A percentile compares a stretch with the other conserved stretches of the same genome.
Evolutionary conservation across 1,140 invertebrate genomes (phyloP).

Genomic region (Lepidurus packardi): DNA sequence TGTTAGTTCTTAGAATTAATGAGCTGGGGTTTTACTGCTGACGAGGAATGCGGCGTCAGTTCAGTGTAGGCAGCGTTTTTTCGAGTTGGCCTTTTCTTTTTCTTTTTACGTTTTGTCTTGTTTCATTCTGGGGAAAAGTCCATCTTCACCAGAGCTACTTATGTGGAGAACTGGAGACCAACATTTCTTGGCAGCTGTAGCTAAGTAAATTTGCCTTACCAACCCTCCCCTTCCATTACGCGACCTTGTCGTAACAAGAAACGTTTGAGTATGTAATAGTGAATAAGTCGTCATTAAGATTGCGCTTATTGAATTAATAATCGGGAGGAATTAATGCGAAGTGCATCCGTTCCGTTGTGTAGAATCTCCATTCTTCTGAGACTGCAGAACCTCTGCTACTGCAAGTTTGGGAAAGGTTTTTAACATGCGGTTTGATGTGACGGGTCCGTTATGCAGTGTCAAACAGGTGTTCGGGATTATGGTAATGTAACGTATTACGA

Average conservation of each 20-base stretch:
- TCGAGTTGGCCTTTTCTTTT: background rate
- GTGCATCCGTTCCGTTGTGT: no score
- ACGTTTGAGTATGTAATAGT: background rate
- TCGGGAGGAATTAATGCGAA: background rate
- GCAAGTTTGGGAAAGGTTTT: background rate
- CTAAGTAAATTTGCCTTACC: background rate
- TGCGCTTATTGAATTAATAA: background rate
- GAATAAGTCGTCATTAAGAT: background rate
- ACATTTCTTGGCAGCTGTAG: conserved; percentile 8
- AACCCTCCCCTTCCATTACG: background rate
- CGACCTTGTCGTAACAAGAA: background rate
- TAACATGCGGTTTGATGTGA: background rate
- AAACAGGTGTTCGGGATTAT: conserved; percentile 15
- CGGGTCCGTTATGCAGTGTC: background rate
- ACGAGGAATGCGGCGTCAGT: conserved; percentile 14
- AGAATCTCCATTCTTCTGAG: no score
- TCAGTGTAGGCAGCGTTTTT: conserved; percentile 15
- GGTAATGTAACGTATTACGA: background rate
- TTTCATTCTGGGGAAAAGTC: background rate
- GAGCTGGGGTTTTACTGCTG: background rate
- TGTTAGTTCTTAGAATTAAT: background rate
- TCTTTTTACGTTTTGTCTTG: background rate
- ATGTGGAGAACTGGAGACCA: background rate
- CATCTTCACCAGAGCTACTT: background rate
- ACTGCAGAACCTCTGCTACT: no score